A percentile compares a stretch with the other conserved stretches of the same genome.
These are phyloP conservation scores for Tiaroga cobitis DNA, from an alignment of 2,797 vertebrate species.

Conservation along the genomic window DNA sequence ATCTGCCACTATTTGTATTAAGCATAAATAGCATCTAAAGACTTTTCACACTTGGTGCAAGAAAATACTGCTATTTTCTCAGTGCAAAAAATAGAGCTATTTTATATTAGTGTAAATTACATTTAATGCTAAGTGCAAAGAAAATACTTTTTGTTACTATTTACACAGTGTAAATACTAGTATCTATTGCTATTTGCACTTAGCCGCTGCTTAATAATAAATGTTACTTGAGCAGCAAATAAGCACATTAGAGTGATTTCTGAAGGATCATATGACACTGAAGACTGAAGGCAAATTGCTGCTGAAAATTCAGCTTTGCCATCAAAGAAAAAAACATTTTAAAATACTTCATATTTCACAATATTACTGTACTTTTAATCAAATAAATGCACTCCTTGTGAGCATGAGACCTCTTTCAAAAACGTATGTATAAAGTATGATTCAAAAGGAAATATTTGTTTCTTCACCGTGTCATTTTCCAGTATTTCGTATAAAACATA, in stretches of 20 bases:
- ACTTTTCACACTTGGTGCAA: neutral
- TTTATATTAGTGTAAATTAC: neutral
- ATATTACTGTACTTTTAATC: neutral
- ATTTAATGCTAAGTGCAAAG: neutral
- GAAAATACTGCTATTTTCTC: neutral
- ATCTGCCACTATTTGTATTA: neutral
- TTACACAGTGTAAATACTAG: neutral
- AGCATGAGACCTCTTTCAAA: neutral
- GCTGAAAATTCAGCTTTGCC: neutral
- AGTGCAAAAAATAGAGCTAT: neutral
- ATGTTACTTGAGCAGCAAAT: neutral
- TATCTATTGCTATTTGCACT: neutral
- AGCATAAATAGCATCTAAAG: neutral
- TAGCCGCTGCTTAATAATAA: neutral
- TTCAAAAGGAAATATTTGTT: conserved; percentile 81
- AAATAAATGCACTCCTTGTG: neutral
- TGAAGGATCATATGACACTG: neutral
- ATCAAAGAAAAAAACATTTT: neutral
- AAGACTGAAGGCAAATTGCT: neutral
- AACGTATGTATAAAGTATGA: neutral
- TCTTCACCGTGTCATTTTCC: conserved; percentile 63
- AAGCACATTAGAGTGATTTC: neutral
- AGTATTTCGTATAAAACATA: conserved; percentile 38
- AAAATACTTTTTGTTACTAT: neutral
- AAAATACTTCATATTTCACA: neutral